phyloP scores from a whole-genome alignment of 2,888 invertebrate genomes.

The Linnaemya vulpina region DNA sequence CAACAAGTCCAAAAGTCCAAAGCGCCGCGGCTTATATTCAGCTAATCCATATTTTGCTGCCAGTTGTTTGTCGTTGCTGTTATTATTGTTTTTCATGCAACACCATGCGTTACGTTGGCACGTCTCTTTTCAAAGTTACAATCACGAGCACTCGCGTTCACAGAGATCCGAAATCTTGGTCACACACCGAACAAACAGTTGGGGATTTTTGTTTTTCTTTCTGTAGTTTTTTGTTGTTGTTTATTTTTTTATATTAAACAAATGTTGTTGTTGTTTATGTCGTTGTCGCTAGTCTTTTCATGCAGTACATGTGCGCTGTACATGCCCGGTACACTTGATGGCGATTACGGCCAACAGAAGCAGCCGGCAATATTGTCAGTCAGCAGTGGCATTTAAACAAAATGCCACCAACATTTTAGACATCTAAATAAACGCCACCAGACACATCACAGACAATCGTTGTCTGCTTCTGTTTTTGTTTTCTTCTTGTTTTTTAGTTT shows the following conservation, averaged over 20 bases:
- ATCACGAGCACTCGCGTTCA: slow-evolving; percentile 8
- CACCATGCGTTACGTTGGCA: slow-evolving; percentile 64
- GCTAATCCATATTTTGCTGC: slow-evolving; percentile 66
- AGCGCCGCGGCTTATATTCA: slow-evolving; percentile 63
- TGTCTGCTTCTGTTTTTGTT: background rate
- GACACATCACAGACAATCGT: slow-evolving; percentile 57
- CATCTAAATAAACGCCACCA: slow-evolving; percentile 55
- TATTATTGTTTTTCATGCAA: slow-evolving; percentile 58
- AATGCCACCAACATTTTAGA: slow-evolving; percentile 71
- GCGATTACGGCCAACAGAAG: slow-evolving; percentile 72
- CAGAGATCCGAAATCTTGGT: slow-evolving; percentile 67
- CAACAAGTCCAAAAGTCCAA: slow-evolving; percentile 61
- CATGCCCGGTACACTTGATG: slow-evolving; percentile 50
- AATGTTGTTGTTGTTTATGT: background rate
- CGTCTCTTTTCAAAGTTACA: slow-evolving; percentile 40
- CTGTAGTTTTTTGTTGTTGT: too few species aligned
- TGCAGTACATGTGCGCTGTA: slow-evolving; percentile 21
- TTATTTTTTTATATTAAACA: too few species aligned
- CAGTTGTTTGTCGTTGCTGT: slow-evolving; percentile 45
- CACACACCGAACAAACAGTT: slow-evolving; percentile 62
- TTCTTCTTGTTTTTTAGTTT: background rate
- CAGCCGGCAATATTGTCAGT: slow-evolving; percentile 66
- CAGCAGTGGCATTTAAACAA: slow-evolving; percentile 55
- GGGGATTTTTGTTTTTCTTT: slow-evolving; percentile 32
- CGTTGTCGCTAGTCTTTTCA: slow-evolving; percentile 4